Percentiles rank a stretch among this genome's conserved stretches.
phyloP scores from a whole-genome alignment of 2,888 invertebrate species.

The Himalopsyche japonica region DNA sequence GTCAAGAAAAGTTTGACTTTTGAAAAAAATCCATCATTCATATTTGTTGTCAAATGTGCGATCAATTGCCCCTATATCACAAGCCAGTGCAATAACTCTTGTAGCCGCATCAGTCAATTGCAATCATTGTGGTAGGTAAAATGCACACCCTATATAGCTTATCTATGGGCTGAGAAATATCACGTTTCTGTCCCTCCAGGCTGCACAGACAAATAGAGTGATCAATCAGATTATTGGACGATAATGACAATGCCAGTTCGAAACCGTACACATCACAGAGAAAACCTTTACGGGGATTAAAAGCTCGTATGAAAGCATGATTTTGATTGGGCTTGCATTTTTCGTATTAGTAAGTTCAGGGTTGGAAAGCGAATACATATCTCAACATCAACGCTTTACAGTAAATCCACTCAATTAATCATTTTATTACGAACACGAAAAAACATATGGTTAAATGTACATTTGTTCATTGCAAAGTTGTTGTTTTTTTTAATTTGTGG shows the following conservation, averaged over 20 bases:
- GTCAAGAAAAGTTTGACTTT: too few species aligned
- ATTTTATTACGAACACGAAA: too few species aligned
- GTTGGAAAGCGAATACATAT: background rate
- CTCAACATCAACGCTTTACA: too few species aligned
- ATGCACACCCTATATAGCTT: background rate
- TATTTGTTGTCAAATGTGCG: too few species aligned
- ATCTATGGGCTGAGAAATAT: background rate
- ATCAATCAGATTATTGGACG: constrained; percentile 37
- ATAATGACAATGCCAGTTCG: constrained; percentile 15
- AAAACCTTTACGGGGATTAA: constrained; percentile 11
- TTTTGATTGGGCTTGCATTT: background rate
- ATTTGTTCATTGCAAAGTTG: too few species aligned
- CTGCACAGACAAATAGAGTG: background rate
- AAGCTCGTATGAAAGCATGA: constrained; percentile 12
- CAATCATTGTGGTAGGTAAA: background rate
- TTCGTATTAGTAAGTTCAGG: background rate
- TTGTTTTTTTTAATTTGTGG: too few species aligned
- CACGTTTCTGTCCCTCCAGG: background rate
- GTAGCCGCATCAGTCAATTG: background rate
- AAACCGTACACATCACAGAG: background rate
- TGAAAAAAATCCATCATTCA: too few species aligned
- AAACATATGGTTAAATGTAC: background rate
- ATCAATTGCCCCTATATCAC: background rate
- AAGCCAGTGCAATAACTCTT: background rate
- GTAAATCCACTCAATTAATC: too few species aligned